phyloP scores from a whole-genome alignment of 2,113 vertebrate genomes.

The Xiphophorus couchianus region DNA sequence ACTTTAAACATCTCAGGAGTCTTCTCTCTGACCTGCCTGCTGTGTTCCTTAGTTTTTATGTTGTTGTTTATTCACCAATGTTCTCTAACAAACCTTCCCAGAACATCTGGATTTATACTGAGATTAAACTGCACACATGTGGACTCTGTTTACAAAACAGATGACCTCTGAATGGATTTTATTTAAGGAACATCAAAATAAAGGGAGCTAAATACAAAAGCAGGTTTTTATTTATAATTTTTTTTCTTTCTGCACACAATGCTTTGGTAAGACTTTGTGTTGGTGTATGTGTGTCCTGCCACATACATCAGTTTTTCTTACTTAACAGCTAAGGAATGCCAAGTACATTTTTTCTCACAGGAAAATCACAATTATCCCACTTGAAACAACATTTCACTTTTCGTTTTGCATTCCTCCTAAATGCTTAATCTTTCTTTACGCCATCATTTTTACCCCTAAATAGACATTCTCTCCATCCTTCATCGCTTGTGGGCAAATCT shows the following conservation, averaged over 20 bases:
- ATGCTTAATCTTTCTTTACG: not conserved
- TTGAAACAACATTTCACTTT: constrained; percentile 5
- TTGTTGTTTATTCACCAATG: not conserved
- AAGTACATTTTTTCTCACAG: constrained; percentile 28
- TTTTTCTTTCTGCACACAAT: no score
- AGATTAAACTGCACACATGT: not conserved
- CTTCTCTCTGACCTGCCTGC: not conserved
- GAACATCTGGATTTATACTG: no score
- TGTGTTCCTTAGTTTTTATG: not conserved
- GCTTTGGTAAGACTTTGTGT: not conserved
- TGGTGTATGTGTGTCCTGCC: not conserved
- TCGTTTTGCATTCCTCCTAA: constrained; percentile 23
- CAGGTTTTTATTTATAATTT: not conserved
- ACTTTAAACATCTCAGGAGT: not conserved
- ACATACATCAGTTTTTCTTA: constrained; percentile 21
- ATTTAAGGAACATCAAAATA: not conserved
- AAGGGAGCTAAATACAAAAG: not conserved
- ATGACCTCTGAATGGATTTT: not conserved
- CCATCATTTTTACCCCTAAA: not conserved
- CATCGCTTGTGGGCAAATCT: constrained; percentile 7
- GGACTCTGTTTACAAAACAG: not conserved
- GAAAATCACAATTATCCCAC: constrained; percentile 25
- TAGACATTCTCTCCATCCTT: not conserved
- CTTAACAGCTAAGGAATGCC: constrained; percentile 49
- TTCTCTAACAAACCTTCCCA: no score